Conservation (phyloP, 2,797 vertebrate genomes). For the Bovichtus variegatus region DNA sequence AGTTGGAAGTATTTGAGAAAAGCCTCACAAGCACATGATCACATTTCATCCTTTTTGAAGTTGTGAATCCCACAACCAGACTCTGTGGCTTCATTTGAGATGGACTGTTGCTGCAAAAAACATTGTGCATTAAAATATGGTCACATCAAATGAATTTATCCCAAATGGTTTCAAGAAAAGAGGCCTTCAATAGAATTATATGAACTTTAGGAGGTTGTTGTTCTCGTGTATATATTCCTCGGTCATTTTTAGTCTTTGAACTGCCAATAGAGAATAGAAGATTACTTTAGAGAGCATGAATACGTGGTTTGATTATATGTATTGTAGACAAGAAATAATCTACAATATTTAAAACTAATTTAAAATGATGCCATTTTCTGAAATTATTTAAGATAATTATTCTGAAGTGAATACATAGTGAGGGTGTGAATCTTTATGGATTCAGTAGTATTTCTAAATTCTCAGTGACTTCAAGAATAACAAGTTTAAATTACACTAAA, state of each 20-base stretch:
- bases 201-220: background rate
- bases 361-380: background rate
- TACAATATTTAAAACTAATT: background rate
- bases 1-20: constrained; percentile 18
- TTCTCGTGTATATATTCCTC: background rate
- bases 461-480: too few relatives aligned
- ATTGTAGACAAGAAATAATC: too few relatives aligned
- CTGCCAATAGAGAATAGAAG: background rate
- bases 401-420: background rate
- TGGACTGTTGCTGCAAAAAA: background rate
- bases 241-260: background rate
- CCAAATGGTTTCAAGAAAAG: too few relatives aligned
- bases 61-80: background rate
- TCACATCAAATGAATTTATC: background rate
- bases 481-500: too few relatives aligned
- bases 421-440: too few relatives aligned
- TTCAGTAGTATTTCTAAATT: too few relatives aligned
- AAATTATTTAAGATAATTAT: background rate
- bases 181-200: background rate
- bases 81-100: background rate
- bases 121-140: background rate
- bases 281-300: background rate
- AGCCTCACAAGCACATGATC: background rate
- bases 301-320: background rate
- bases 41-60: background rate